A percentile compares a stretch with the other conserved stretches of the same genome.
These are phyloP conservation scores for Phrynosoma blainvillii DNA, from an alignment of 2,113 vertebrate genomes.

Conservation along the genomic window DNA sequence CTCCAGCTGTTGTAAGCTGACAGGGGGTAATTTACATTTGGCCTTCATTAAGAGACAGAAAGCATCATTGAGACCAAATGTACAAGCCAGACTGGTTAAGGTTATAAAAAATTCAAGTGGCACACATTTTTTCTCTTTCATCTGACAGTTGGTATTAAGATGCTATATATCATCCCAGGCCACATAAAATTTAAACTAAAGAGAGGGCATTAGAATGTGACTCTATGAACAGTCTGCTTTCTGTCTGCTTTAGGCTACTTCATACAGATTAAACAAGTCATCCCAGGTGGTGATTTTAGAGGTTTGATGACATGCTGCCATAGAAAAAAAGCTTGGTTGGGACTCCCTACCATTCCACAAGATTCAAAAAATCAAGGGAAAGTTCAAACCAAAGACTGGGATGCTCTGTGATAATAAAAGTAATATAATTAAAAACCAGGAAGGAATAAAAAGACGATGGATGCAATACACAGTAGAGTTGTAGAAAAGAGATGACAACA, in stretches of 20 bases:
- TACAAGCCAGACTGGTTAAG: slow-evolving; percentile 60
- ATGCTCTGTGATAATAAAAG: too few relatives aligned
- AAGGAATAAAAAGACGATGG: too few relatives aligned
- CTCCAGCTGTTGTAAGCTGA: slow-evolving; percentile 71
- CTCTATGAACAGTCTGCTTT: slow-evolving; percentile 2
- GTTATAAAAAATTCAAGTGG: slow-evolving; percentile 72
- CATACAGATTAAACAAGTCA: background rate
- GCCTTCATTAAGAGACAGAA: slow-evolving; percentile 72
- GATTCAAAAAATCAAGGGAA: too few relatives aligned
- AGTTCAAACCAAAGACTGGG: too few relatives aligned
- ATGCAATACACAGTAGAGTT: too few relatives aligned
- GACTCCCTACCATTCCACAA: background rate
- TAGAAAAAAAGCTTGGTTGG: too few relatives aligned
- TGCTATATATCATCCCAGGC: slow-evolving; percentile 51
- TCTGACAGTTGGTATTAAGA: slow-evolving; percentile 73
- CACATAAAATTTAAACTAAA: slow-evolving; percentile 53
- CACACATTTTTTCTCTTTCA: slow-evolving; percentile 68
- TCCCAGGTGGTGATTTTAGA: background rate
- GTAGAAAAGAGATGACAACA: too few relatives aligned
- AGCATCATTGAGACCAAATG: slow-evolving; percentile 71
- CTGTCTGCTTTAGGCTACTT: background rate
- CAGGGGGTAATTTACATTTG: slow-evolving; percentile 76
- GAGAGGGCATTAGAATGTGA: slow-evolving; percentile 54
- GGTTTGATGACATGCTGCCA: background rate
- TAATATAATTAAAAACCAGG: too few relatives aligned